A percentile compares a stretch with the other conserved stretches of the same genome.
phyloP scores from a whole-genome alignment of 2,113 vertebrate genomes.

The Promerops cafer region DNA sequence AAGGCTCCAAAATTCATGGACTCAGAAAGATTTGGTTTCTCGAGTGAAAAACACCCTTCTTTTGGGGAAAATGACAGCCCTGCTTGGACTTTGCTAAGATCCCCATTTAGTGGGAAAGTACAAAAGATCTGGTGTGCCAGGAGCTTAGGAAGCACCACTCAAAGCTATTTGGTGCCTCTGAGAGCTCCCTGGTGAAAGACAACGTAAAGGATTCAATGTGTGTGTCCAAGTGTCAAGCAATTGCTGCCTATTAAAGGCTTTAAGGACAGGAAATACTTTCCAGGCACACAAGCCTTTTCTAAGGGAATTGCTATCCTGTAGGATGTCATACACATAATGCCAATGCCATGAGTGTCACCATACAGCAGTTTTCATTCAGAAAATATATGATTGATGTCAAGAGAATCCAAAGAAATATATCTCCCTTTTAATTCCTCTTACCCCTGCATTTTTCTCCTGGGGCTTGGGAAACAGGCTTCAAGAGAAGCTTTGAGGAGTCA shows the following conservation, averaged over 20 bases:
- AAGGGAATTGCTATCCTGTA: neutral
- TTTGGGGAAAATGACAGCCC: neutral
- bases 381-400: neutral
- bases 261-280: slow-evolving; percentile 18
- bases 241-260: neutral
- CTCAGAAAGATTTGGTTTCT: neutral
- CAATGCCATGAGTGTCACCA: neutral
- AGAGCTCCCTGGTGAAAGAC: neutral
- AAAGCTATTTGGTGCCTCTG: neutral
- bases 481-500: neutral
- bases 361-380: slow-evolving; percentile 36
- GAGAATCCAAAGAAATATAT: neutral
- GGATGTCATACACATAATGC: neutral
- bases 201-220: neutral
- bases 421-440: neutral
- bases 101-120: neutral
- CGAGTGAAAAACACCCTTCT: neutral
- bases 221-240: neutral
- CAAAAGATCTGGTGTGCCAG: neutral
- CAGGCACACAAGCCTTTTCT: neutral
- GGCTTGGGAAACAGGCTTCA: neutral
- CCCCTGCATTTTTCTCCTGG: neutral
- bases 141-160: neutral
- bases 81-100: neutral
- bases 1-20: neutral